Evolutionary conservation across 2,113 vertebrate species (phyloP).

Genomic region (human (Homo sapiens)): GRCh38 chr9:1473501-1474000

Average conservation of each 20-base stretch:
- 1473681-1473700: slow-evolving; percentile 49
- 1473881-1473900: slow-evolving; percentile 61
- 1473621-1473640: background rate
- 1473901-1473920: background rate
- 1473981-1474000: slow-evolving; percentile 31
- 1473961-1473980: slow-evolving; percentile 64
- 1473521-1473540: background rate
- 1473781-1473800: slow-evolving; percentile 5
- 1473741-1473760: slow-evolving; percentile 48
- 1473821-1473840: background rate
- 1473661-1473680: slow-evolving; percentile 15
- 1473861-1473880: slow-evolving; percentile 15
- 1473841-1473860: background rate
- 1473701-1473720: slow-evolving; percentile 50
- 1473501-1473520: background rate
- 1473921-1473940: background rate
- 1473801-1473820: slow-evolving; percentile 34
- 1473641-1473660: background rate
- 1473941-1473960: background rate
- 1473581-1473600: background rate
- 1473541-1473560: background rate
- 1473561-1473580: background rate
- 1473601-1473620: background rate
- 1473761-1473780: slow-evolving; percentile 51
- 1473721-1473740: slow-evolving; percentile 47